Percentiles rank a stretch among this genome's conserved stretches.
Evolutionary conservation across 1,140 invertebrate species (phyloP).

Genomic region (Papilio machaon): DNA sequence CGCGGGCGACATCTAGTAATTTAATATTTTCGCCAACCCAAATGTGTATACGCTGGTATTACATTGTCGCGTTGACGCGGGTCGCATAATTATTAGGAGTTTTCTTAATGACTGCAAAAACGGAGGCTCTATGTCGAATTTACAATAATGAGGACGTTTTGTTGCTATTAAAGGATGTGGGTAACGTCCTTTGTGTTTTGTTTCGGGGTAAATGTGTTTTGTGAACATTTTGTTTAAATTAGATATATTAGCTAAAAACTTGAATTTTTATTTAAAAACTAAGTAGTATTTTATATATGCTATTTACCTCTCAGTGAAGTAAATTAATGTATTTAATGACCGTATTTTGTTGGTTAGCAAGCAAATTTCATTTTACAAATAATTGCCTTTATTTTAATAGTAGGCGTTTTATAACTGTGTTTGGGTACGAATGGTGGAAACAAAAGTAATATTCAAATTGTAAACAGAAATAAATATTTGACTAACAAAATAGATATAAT

Average conservation of each 20-base stretch:
- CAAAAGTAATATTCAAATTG: no score
- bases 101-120: conserved; percentile 35
- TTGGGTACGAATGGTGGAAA: no score
- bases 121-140: conserved; percentile 21
- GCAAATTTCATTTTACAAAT: not conserved
- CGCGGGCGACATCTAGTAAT: not conserved
- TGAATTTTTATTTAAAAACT: not conserved
- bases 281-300: not conserved
- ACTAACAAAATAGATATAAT: no score
- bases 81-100: conserved; percentile 34
- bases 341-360: not conserved
- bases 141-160: conserved; percentile 30
- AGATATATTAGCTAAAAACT: not conserved
- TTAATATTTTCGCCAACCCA: not conserved
- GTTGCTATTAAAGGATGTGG: conserved; percentile 4
- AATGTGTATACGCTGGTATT: not conserved
- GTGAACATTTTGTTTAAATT: not conserved
- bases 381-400: no score
- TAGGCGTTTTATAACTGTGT: no score
- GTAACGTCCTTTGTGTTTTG: not conserved
- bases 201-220: not conserved
- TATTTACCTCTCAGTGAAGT: not conserved
- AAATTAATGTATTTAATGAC: no score
- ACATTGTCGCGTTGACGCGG: conserved; percentile 10
- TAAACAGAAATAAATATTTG: no score